Evolutionary conservation across 2,888 invertebrate species (phyloP), one percentile per base, ranked within the genome.

Genomic region (Brenthis ino): DNA sequence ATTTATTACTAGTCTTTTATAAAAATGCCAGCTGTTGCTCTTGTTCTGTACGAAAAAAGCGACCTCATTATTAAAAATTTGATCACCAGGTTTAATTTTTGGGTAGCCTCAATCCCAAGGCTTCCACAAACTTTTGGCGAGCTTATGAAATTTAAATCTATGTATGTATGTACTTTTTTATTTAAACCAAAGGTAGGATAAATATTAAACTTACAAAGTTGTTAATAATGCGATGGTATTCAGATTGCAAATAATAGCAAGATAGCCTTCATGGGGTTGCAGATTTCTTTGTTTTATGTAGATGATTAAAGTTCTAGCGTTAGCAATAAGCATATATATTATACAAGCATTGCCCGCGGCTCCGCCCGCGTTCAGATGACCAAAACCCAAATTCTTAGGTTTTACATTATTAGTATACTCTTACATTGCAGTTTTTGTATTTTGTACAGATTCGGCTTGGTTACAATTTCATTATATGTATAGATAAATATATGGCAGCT

Each of bases 11-110:
- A 53, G 51, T 37, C 11, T 63, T 16, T 8, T 43, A 63, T 33
- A 60, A 60, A 60, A 60, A 60, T 33, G 50, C 60, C 50, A 60
- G 60, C 60, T 33, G 60, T 60, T 60, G n/a, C 48, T 60, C 50
- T 60, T 28, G 50, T 50, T 50, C 33, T 60, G 60, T 16, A 48
- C 33, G 16, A 60, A 60, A 16, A 60, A 50, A 48, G 33, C 28
- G 60, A 33, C 60, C 48, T 60, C 33, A 60, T 60, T 60, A 43
- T 43, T 24, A 28, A 50, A 48, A 50, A 33, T 33, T 60, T 60
- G 50, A 60, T 33, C 37, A 43, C 11, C 11, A 43, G 37, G 50
- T 60, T 50, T 60, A 60, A 60, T 60, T 60, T 50, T 50, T 60
- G 50, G 33, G 60, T 60, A 60, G 50, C 33, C 50, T 60, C 48